Evolutionary conservation across 2,797 vertebrate species (phyloP).

Genomic region (Sebastes jordani): DNA sequence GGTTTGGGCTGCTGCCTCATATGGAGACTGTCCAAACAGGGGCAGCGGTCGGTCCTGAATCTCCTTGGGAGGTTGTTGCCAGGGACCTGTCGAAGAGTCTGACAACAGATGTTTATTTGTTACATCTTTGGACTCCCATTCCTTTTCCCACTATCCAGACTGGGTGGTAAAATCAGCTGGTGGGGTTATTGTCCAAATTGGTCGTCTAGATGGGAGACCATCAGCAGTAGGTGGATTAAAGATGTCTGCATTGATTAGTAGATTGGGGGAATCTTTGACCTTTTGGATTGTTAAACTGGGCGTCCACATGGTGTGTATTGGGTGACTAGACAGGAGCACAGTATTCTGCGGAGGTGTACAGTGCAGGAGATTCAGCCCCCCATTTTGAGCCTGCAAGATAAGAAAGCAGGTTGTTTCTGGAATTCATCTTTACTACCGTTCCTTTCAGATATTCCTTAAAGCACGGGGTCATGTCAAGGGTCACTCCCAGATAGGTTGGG

Average conservation of each 20-base stretch:
- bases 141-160: not conserved
- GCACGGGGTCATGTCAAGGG: not conserved
- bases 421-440: not conserved
- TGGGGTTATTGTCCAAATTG: not conserved
- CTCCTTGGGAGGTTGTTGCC: no score
- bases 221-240: not conserved
- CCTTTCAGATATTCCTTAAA: not conserved
- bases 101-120: no score
- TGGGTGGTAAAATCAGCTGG: no score
- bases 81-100: no score
- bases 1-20: no score
- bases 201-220: not conserved
- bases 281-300: not conserved
- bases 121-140: not conserved
- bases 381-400: not conserved
- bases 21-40: no score
- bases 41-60: fast-evolving
- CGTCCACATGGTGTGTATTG: not conserved
- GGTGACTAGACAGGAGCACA: not conserved
- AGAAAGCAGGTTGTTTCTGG: not conserved
- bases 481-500: not conserved
- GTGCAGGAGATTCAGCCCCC: fast-evolving
- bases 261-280: not conserved
- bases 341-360: not conserved
- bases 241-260: not conserved